A percentile compares a stretch with the other conserved stretches of the same genome.
phyloP scores from a whole-genome alignment of 2,888 invertebrate genomes.

The Cybosia mesomella region DNA sequence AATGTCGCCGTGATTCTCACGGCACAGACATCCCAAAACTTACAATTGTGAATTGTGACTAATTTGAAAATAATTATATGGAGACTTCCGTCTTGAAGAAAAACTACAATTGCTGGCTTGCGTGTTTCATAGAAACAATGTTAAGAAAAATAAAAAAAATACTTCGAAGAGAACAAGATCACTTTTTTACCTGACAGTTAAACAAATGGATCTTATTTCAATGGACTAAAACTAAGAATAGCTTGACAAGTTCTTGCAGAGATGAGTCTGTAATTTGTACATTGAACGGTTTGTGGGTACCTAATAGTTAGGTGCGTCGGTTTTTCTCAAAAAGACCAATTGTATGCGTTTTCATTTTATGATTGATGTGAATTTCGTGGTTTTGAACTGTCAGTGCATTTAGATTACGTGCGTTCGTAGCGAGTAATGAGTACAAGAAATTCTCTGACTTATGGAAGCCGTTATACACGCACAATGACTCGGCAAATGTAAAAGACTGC shows the following conservation, averaged over 20 bases:
- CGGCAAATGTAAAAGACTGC: not conserved
- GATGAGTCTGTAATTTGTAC: conserved; percentile 23
- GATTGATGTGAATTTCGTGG: conserved; percentile 40
- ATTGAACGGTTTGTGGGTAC: conserved; percentile 33
- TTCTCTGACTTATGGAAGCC: conserved; percentile 9
- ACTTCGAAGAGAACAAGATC: conserved; percentile 44
- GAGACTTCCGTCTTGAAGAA: conserved; percentile 77
- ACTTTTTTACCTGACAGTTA: conserved; percentile 37
- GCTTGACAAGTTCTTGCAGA: conserved; percentile 20
- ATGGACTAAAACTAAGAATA: conserved; percentile 28
- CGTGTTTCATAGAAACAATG: conserved; percentile 78
- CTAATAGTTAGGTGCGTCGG: conserved; percentile 33
- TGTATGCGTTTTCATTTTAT: conserved; percentile 41
- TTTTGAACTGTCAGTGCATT: conserved; percentile 20
- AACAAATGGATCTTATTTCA: conserved; percentile 33
- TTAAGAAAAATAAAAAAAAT: conserved; percentile 61
- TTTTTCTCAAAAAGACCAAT: conserved; percentile 46
- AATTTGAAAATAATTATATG: conserved; percentile 82
- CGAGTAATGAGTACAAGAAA: conserved; percentile 14
- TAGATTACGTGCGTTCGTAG: conserved; percentile 5
- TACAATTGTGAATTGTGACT: conserved; percentile 76
- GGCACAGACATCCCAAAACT: conserved; percentile 63
- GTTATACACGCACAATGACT: conserved; percentile 12
- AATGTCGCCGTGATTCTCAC: conserved; percentile 59
- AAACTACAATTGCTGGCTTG: conserved; percentile 78